These are phyloP conservation scores for Takifugu ocellatus DNA, from an alignment of 2,797 vertebrate species.

Conservation along the genomic window DNA sequence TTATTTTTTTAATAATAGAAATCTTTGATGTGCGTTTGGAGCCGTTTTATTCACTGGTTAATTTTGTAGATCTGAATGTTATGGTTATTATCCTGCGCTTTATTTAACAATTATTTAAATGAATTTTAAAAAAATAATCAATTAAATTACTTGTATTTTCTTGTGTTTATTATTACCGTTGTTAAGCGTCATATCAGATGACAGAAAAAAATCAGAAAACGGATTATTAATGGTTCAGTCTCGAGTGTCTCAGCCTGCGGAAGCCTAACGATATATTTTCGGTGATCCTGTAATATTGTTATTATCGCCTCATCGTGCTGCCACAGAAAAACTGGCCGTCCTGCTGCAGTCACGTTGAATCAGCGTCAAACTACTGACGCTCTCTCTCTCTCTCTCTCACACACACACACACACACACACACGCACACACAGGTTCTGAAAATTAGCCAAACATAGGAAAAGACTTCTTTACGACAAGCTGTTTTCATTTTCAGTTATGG, in stretches of 20 bases:
- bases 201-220: too few species aligned
- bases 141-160: too few species aligned
- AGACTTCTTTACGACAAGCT: background rate
- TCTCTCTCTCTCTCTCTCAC: background rate
- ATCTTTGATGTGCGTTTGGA: too few species aligned
- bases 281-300: conserved; percentile 40
- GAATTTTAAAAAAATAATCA: background rate
- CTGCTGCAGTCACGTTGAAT: conserved; percentile 64
- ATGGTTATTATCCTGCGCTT: background rate
- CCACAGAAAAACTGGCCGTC: conserved; percentile 53
- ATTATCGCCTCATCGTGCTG: conserved; percentile 58
- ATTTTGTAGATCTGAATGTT: background rate
- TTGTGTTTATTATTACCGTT: too few species aligned
- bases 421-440: conserved; percentile 6
- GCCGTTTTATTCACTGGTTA: background rate
- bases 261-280: background rate
- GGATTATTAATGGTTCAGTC: background rate
- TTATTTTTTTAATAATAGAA: too few species aligned
- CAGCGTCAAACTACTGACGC: conserved; percentile 54
- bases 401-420: conserved; percentile 4
- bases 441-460: conserved; percentile 14
- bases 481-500: background rate
- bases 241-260: background rate
- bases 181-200: too few species aligned
- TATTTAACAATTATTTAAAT: background rate